These are phyloP conservation scores for Crocidura indochinensis DNA, from an alignment of 2,797 vertebrate genomes.

Conservation along the genomic window DNA sequence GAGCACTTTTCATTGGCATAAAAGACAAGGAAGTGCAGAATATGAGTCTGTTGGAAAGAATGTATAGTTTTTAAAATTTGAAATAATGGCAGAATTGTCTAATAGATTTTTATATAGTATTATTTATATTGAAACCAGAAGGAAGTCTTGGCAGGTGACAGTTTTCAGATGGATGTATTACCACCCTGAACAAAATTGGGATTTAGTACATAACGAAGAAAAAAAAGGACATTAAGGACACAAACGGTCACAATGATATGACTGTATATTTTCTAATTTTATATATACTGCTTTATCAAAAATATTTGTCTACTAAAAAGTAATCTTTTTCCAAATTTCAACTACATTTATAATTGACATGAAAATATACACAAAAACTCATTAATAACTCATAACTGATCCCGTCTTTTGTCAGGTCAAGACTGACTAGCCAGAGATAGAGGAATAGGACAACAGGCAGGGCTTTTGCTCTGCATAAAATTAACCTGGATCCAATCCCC, in stretches of 20 bases:
- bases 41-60: no score
- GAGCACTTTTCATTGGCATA: no score
- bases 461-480: no score
- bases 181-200: neutral
- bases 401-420: neutral
- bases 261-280: neutral
- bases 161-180: conserved; percentile 27
- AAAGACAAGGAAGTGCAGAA: no score
- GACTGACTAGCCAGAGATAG: neutral
- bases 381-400: conserved; percentile 17
- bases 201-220: conserved; percentile 18
- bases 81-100: neutral
- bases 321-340: conserved; percentile 52
- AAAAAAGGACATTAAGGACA: conserved; percentile 11
- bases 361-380: conserved; percentile 10
- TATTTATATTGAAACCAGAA: neutral
- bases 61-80: neutral
- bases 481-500: no score
- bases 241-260: neutral
- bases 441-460: no score
- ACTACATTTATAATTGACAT: neutral
- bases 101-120: neutral
- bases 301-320: neutral
- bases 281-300: conserved; percentile 2
- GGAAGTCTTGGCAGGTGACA: neutral